Percentiles rank a stretch among this genome's conserved stretches.
Conservation (phyloP, 2,113 vertebrate species). For the Panthera uncia region DNA sequence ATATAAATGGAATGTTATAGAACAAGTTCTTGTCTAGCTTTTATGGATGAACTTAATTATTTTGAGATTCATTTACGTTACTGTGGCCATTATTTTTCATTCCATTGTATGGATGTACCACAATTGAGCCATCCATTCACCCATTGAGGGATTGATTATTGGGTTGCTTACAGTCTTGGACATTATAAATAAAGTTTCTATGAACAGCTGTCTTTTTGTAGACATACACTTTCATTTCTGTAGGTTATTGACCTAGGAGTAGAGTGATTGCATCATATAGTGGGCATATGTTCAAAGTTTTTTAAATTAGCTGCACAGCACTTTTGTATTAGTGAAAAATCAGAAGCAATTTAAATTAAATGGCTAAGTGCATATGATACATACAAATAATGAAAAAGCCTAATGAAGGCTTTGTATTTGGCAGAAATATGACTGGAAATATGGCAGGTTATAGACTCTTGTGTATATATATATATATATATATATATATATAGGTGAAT, state of each 20-base stretch:
- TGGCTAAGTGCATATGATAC: neutral
- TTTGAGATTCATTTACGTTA: neutral
- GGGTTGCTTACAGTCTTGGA: neutral
- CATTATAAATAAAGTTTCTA: neutral
- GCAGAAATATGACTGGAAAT: neutral
- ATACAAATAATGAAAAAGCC: neutral
- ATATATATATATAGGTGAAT: neutral
- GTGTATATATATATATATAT: neutral
- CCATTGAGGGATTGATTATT: neutral
- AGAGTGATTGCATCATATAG: neutral
- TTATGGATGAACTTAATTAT: neutral
- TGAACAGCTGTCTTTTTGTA: neutral
- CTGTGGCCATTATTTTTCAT: neutral
- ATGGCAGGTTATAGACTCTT: neutral
- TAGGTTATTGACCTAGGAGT: neutral
- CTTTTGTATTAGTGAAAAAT: slow-evolving; percentile 25
- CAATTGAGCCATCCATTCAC: neutral
- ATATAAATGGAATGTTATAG: neutral
- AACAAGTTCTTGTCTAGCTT: neutral
- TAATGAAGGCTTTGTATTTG: neutral
- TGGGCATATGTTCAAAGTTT: neutral
- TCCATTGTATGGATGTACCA: neutral
- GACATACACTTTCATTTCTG: slow-evolving; percentile 1
- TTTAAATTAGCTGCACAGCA: neutral
- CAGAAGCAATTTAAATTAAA: slow-evolving; percentile 13